Conservation (phyloP, 2,113 vertebrate species). For the Calidris pygmaea region DNA sequence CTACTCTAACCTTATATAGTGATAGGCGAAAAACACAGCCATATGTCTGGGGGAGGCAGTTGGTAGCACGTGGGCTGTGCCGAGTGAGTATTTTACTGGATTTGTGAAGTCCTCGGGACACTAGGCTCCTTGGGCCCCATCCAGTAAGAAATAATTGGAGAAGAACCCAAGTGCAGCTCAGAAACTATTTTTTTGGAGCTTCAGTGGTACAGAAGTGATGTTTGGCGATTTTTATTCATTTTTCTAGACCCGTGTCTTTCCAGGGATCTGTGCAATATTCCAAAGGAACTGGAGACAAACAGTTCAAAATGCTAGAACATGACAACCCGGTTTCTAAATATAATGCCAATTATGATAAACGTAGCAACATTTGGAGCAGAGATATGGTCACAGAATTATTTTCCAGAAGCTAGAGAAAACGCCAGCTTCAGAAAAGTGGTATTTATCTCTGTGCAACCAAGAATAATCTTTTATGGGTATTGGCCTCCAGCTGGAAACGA, state of each 20-base stretch:
- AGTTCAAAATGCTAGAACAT: neutral
- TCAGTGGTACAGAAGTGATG: neutral
- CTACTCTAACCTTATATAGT: conserved; percentile 51
- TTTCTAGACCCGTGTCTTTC: neutral
- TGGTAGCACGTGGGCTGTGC: conserved; percentile 56
- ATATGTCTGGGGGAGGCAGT: conserved; percentile 75
- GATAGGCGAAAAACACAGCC: conserved; percentile 56
- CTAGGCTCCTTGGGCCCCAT: conserved; percentile 3
- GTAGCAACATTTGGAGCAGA: neutral
- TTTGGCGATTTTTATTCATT: neutral
- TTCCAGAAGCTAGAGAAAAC: neutral
- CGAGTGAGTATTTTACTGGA: conserved; percentile 44
- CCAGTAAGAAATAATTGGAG: conserved; percentile 3
- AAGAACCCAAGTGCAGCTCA: neutral
- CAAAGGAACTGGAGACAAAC: neutral
- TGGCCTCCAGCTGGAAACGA: neutral
- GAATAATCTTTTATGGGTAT: neutral
- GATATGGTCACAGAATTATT: neutral
- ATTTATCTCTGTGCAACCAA: neutral
- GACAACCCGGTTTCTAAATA: conserved; percentile 22
- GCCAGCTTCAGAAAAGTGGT: neutral
- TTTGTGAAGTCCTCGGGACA: conserved; percentile 49
- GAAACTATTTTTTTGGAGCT: neutral
- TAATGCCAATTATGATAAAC: conserved; percentile 3
- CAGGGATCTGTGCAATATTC: neutral